phyloP scores from a whole-genome alignment of 1,140 invertebrate species.

The Drosophila sturtevanti region DNA sequence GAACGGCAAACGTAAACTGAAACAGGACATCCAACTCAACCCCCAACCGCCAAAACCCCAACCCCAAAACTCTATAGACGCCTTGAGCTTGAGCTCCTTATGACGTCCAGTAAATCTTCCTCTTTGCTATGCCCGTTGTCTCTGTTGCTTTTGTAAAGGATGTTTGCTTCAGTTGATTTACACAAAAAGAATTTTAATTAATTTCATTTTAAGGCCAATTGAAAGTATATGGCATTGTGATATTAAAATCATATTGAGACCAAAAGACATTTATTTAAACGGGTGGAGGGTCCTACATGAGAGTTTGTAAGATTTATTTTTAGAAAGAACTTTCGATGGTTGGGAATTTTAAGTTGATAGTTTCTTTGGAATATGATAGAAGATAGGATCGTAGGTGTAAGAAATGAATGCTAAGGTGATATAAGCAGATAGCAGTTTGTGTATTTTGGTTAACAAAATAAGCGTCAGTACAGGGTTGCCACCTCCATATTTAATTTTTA shows the following conservation, averaged over 20 bases:
- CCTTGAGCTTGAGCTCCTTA: constrained; percentile 51
- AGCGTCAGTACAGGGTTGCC: no score
- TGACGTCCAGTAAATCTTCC: constrained; percentile 10
- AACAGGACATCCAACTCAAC: background rate
- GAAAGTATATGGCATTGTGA: constrained; percentile 4
- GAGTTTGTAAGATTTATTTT: background rate
- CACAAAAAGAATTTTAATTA: constrained; percentile 78
- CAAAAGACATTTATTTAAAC: background rate
- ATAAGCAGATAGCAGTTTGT: no score
- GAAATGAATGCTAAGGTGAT: no score
- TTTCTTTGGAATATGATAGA: no score
- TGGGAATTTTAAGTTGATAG: no score
- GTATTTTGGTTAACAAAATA: no score
- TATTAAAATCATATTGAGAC: background rate
- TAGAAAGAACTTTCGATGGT: no score
- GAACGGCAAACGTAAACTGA: constrained; percentile 23
- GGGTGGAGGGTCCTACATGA: background rate
- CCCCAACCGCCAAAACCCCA: background rate
- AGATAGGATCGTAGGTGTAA: no score
- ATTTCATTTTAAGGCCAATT: constrained; percentile 55
- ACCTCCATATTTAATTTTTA: no score
- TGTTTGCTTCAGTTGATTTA: constrained; percentile 74
- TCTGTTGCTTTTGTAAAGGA: constrained; percentile 66
- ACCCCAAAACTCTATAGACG: constrained; percentile 17
- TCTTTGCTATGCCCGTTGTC: constrained; percentile 29